Percentiles rank a stretch among this genome's conserved stretches.
phyloP scores from a whole-genome alignment of 1,140 invertebrate genomes.

The Ceratitis capitata region DNA sequence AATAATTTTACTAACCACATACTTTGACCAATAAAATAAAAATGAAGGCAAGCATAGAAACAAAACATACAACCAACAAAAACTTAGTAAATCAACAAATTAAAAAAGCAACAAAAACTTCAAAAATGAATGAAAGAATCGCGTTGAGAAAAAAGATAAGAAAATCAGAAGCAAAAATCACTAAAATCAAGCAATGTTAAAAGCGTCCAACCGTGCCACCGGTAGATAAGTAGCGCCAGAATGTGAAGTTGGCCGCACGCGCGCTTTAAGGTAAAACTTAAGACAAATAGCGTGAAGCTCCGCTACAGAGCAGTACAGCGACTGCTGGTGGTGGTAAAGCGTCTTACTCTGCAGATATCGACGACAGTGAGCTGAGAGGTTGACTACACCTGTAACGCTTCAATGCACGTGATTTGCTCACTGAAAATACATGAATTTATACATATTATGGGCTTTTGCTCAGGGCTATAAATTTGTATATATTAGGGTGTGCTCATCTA shows the following conservation, averaged over 20 bases:
- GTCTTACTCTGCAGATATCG: neutral
- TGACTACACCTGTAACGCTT: neutral
- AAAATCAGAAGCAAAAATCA: slow-evolving; percentile 14
- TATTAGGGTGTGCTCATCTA: too few species aligned
- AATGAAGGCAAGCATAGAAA: neutral
- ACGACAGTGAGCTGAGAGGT: neutral
- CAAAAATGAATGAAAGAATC: neutral
- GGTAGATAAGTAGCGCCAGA: neutral
- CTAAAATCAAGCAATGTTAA: neutral
- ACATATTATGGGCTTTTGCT: neutral
- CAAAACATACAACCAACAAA: too few species aligned
- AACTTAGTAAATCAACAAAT: too few species aligned
- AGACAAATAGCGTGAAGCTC: neutral
- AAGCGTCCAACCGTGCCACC: neutral
- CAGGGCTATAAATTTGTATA: neutral
- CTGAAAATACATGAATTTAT: neutral
- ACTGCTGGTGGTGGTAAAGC: neutral
- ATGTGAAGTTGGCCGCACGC: slow-evolving; percentile 3
- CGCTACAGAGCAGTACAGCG: too few species aligned
- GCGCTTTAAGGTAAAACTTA: neutral
- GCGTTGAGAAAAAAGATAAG: neutral
- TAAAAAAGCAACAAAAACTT: neutral
- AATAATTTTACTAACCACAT: neutral
- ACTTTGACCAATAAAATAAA: too few species aligned
- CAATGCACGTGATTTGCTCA: slow-evolving; percentile 22